Evolutionary conservation across 2,888 invertebrate genomes (phyloP), one percentile per base, ranked within the genome.

Genomic region (Sisyra terminalis): DNA sequence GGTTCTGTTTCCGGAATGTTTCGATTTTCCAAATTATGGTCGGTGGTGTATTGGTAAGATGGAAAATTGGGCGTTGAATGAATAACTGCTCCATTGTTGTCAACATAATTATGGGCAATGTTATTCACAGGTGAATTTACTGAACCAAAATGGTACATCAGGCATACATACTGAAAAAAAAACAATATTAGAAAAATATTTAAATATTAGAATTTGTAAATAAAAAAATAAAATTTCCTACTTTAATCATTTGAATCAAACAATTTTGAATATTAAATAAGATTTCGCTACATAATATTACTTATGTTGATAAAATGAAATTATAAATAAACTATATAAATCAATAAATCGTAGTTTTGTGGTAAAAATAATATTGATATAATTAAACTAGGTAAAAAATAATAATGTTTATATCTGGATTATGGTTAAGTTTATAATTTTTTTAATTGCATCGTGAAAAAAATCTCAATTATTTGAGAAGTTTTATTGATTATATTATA

Each of bases 121-220:
- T 13, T 9, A 18, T 18, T 37, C 18, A 18, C 16, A 37, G 16
- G 10, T 15, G 37, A 37, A 37, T 37, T 37, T 17, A 11, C 18
- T 18, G 15, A 16, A 37, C 37, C 37, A 16, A 40, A 42, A 34
- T 42, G 42, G 42, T 42, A 42, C 42, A 42, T 42, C 42, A 30
- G 42, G 42, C 36, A 35, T 34, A 29, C 15, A 34, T 35, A 35
- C 42, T 42, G 13, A 14, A 42, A 42, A 14, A 40, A 17, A 15
- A 9, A 36, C 6, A 36, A 36, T 6, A 36, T 14, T 24, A 14
- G 6, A 36, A 35, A n/a, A n/a, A n/a, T n/a, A n/a, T n/a, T n/a
- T n/a, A n/a, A n/a, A n/a, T n/a, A n/a, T n/a, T n/a, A n/a, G n/a
- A n/a, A n/a, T n/a, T n/a, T n/a, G n/a, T n/a, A n/a, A n/a, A n/a